Base-by-base conservation (phyloP, 2,888 invertebrate species). In the Cabera pusaria region DNA sequence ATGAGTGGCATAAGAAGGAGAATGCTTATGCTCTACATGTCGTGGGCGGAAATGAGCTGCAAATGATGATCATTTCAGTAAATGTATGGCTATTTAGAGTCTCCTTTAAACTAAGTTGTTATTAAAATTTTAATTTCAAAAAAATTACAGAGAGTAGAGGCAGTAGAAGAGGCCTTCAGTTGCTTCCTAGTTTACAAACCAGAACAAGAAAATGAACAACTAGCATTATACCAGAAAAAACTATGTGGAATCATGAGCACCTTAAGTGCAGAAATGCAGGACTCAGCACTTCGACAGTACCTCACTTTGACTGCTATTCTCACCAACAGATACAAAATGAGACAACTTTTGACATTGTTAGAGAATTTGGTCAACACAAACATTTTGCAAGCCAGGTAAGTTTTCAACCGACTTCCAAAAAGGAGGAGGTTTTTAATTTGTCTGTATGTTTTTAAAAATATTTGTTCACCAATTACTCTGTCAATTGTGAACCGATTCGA, bases 111-210 rank as follows among this genome's bases (percentile, higher is more conserved):
- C n/a, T n/a, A n/a, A n/a, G n/a, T n/a, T n/a, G n/a, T n/a, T n/a
- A n/a, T n/a, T n/a, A n/a, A n/a, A n/a, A n/a, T n/a, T n/a, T n/a
- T n/a, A n/a, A n/a, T n/a, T n/a, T n/a, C n/a, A n/a, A n/a, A n/a
- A n/a, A n/a, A n/a, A n/a, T 24, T 2, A 18, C 59, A 95, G 95
- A 92, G 93, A 73, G 94, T 96, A 3, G 96, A 96, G 66, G 91
- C 93, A 0, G 94, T 96, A 16, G 97, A 97, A 67, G 96, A 97
- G 76, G 96, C 96, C 0, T 97, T 98, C 66, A 95, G 95, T 69
- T 95, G 95, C 59, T 96, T 95, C 58, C 90, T 97, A 40, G 94
- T 96, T 1, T 94, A 96, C 62, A 93, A 93, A 53, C 90, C 92
- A 7, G 92, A 93, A 31, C 90, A 91, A 39, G 94, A 96, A 67